Percentiles rank a stretch among this genome's conserved stretches.
Conservation (phyloP, 2,888 invertebrate genomes). For the Euzetes globulus region DNA sequence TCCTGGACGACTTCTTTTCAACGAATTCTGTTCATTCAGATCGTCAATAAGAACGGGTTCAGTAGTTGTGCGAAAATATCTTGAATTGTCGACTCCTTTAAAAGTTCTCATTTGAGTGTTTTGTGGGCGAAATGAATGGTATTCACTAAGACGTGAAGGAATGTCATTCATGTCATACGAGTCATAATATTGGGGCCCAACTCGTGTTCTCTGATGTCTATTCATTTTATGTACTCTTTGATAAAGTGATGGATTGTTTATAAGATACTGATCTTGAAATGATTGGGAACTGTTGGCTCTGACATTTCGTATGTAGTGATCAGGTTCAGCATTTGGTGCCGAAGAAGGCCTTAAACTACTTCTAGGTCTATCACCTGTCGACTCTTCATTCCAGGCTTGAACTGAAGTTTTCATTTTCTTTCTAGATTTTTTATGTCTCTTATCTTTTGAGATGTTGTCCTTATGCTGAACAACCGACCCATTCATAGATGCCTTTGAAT, state of each 20-base stretch:
- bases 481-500: not conserved
- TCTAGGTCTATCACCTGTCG: not conserved
- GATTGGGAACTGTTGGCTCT: slow-evolving; percentile 17
- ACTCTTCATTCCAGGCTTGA: slow-evolving; percentile 2
- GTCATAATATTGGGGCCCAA: slow-evolving; percentile 4
- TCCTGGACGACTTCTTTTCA: not conserved
- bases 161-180: not conserved
- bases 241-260: not conserved
- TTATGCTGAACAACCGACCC: not conserved
- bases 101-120: not conserved
- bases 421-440: not conserved
- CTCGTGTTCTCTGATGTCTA: slow-evolving; percentile 6
- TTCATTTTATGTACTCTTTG: not conserved
- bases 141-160: not conserved
- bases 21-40: not conserved
- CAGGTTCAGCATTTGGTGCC: not conserved
- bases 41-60: not conserved
- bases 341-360: slow-evolving; percentile 1
- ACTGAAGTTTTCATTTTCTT: not conserved
- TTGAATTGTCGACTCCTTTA: not conserved
- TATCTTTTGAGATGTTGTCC: not conserved
- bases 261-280: not conserved
- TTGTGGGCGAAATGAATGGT: not conserved
- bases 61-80: slow-evolving; percentile 5
- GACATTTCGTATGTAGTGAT: not conserved